A percentile compares a stretch with the other conserved stretches of the same genome.
Conservation (phyloP, 2,888 invertebrate genomes). For the Erynnis tages region DNA sequence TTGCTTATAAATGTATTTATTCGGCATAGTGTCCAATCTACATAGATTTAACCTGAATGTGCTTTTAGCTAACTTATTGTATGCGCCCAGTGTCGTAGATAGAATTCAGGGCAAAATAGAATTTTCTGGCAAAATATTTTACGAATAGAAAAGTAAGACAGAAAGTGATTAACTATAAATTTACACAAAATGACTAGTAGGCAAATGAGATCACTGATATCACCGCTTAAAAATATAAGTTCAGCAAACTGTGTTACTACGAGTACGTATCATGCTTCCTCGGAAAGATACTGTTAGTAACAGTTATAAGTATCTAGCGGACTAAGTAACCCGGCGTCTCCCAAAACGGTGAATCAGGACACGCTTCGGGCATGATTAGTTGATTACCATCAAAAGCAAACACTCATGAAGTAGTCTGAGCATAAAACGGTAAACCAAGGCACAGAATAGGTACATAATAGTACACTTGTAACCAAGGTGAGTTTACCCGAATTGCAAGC, state of each 20-base stretch:
- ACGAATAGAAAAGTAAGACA: no score
- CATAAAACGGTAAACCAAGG: slow-evolving; percentile 2
- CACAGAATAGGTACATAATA: no score
- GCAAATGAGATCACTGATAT: neutral
- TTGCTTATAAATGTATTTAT: slow-evolving; percentile 9
- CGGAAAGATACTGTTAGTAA: neutral
- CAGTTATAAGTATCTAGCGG: neutral
- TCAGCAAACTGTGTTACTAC: neutral
- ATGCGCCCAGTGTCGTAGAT: no score
- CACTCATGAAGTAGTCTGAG: no score
- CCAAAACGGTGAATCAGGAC: slow-evolving; percentile 4
- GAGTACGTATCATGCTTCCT: no score
- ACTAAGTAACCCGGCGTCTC: neutral
- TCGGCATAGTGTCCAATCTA: neutral
- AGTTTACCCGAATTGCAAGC: neutral
- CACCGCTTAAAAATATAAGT: neutral
- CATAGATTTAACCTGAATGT: neutral
- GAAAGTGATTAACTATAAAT: no score
- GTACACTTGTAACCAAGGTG: neutral
- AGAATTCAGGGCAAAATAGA: neutral
- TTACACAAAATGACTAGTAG: neutral
- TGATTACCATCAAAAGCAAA: neutral
- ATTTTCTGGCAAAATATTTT: no score
- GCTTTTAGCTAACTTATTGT: no score
- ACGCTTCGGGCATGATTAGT: no score